Evolutionary conservation across 2,113 vertebrate species (phyloP), one percentile per base, ranked within the genome.

Genomic region (Vulpes lagopus): DNA sequence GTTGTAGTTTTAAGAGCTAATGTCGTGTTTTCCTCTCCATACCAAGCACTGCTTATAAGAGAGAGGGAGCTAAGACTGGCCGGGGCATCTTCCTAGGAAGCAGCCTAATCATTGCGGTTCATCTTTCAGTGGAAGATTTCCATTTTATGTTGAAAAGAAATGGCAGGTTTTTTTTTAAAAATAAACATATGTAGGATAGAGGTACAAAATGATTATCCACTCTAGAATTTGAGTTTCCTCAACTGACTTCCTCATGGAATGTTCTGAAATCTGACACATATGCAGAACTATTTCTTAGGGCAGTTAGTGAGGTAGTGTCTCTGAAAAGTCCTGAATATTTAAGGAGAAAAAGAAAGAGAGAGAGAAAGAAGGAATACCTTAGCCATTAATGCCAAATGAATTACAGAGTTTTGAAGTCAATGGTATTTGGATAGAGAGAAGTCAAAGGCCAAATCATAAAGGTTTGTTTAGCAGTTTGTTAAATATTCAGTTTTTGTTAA

Each of bases 401-500:
- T 96, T 19, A 53, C 5, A 53, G 81, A 78, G 3, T 85, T 85
- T 84, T 78, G 20, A 43, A 43, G n/a, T 85, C 90, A 91, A 88
- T 90, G 57, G 25, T 30, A 51, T 27, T 67, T 57, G 16, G 16
- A 32, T 49, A 85, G 73, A 85, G 30, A 49, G 38, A 89, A 78
- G 30, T 76, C 30, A 86, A 86, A 86, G 67, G 1, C 57, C 55
- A 73, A 83, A 65, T 69, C 62, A 71, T 20, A 69, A 51, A 95
- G n/a, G 38, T 14, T 79, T 79, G 3, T 84, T 69, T 35, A 93
- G 59, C 35, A 85, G 62, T 53, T 91, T 59, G 10, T 89, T 82
- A 94, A 87, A 55, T 89, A 87, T 49, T 88, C 32, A 71, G 5
- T 89, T 59, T 86, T 91, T 59, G 10, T 89, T 82, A 94, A 87